These are phyloP conservation scores for Anas bahamensis DNA, from an alignment of 2,797 vertebrate genomes.

Conservation along the genomic window DNA sequence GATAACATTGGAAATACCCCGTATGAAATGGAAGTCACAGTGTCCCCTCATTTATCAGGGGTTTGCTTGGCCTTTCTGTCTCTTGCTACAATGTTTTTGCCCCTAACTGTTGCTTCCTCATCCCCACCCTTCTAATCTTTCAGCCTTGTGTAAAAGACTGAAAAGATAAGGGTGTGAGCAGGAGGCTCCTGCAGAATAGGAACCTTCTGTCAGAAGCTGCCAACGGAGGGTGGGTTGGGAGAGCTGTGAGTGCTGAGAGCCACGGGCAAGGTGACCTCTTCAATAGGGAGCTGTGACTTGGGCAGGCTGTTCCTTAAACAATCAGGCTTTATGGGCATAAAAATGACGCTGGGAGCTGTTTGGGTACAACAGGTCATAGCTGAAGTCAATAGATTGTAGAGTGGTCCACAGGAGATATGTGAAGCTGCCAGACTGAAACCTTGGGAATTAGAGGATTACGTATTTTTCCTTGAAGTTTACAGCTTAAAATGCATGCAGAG, in stretches of 20 bases:
- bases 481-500: background rate
- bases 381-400: background rate
- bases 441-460: background rate
- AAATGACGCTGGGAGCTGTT: background rate
- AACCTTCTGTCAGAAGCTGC: background rate
- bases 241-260: background rate
- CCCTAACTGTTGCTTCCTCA: background rate
- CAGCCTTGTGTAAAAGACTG: background rate
- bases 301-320: background rate
- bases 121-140: slow-evolving; percentile 1
- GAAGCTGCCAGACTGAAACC: background rate
- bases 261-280: background rate
- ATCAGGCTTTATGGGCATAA: fast-evolving
- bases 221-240: background rate
- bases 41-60: background rate
- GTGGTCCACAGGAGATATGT: background rate
- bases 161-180: background rate
- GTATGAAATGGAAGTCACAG: background rate
- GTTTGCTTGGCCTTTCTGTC: background rate
- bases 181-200: background rate
- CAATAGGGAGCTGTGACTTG: fast-evolving
- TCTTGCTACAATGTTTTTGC: background rate
- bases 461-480: background rate
- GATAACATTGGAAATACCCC: background rate
- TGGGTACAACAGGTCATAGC: background rate